These are phyloP conservation scores for Parauchenoglanis ngamensis DNA, from an alignment of 2,797 vertebrate genomes.

Conservation along the genomic window DNA sequence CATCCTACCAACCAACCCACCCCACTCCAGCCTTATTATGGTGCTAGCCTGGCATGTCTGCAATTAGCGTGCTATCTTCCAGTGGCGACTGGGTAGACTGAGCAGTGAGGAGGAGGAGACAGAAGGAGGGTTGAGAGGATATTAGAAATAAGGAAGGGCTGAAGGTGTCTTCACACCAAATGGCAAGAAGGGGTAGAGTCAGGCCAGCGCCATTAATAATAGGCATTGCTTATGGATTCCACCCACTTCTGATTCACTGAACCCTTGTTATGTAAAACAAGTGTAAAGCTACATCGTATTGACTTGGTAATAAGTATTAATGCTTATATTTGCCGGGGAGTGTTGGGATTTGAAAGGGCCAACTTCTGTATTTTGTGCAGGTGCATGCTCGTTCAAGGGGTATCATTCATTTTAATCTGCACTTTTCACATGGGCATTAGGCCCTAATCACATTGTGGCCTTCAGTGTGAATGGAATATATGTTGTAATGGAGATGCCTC, in stretches of 20 bases:
- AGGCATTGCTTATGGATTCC: conserved; percentile 45
- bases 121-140: conserved; percentile 41
- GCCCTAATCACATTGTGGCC: conserved; percentile 44
- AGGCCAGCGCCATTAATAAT: conserved; percentile 49
- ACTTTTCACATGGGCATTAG: conserved; percentile 40
- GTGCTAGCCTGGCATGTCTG: conserved; percentile 87
- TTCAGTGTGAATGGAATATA: conserved; percentile 31
- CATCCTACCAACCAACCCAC: conserved; percentile 34
- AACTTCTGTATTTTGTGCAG: conserved; percentile 35
- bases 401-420: conserved; percentile 42
- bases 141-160: conserved; percentile 42
- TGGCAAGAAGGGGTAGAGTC: conserved; percentile 39
- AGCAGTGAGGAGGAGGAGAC: conserved; percentile 20
- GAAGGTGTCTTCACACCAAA: conserved; percentile 50
- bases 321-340: conserved; percentile 37
- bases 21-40: conserved; percentile 87
- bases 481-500: conserved; percentile 46
- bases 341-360: conserved; percentile 31
- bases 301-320: conserved; percentile 43
- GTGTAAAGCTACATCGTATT: conserved; percentile 26
- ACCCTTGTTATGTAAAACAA: conserved; percentile 51
- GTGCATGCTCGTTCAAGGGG: conserved; percentile 26
- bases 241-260: conserved; percentile 53
- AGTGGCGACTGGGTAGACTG: conserved; percentile 48
- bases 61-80: conserved; percentile 79